Conservation (phyloP, 1,140 invertebrate genomes). For the Periplaneta americana region DNA sequence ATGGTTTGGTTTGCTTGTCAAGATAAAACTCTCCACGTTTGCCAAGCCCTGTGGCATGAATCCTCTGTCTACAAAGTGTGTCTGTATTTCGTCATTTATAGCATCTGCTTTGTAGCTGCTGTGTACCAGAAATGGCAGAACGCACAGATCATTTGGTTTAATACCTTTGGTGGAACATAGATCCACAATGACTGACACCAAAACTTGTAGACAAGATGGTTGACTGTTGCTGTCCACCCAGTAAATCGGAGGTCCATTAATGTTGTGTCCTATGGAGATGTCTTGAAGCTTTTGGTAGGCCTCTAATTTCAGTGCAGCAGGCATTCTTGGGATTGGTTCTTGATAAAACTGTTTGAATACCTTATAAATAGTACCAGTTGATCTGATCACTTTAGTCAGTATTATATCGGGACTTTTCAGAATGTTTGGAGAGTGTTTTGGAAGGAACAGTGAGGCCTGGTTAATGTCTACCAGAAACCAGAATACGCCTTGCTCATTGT, state of each 20-base stretch:
- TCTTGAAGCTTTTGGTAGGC: slow-evolving; percentile 26
- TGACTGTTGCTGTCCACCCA: slow-evolving; percentile 27
- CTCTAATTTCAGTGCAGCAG: slow-evolving; percentile 9
- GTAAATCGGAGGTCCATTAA: slow-evolving; percentile 32
- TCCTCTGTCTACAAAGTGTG: slow-evolving; percentile 31
- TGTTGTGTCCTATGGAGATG: slow-evolving; percentile 29
- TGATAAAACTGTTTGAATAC: slow-evolving; percentile 33
- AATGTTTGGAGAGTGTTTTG: slow-evolving; percentile 32
- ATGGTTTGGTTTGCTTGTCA: slow-evolving; percentile 26
- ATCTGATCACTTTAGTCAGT: slow-evolving; percentile 33
- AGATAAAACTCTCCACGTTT: slow-evolving; percentile 33
- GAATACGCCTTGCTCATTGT: slow-evolving; percentile 26
- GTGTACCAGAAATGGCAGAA: slow-evolving; percentile 33
- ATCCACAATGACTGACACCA: slow-evolving; percentile 32
- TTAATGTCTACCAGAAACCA: slow-evolving; percentile 39
- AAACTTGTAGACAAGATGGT: slow-evolving; percentile 14
- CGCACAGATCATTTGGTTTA: slow-evolving; percentile 34
- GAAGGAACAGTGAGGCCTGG: slow-evolving; percentile 35
- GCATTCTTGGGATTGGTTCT: slow-evolving; percentile 26
- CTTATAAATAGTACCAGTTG: slow-evolving; percentile 32
- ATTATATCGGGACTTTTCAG: slow-evolving; percentile 31
- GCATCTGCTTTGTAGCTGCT: slow-evolving; percentile 24
- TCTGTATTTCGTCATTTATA: slow-evolving; percentile 31
- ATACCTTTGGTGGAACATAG: slow-evolving; percentile 34
- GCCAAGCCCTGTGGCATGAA: slow-evolving; percentile 29